Conservation (phyloP, 2,888 invertebrate species). For the Ormyrus labotus region DNA sequence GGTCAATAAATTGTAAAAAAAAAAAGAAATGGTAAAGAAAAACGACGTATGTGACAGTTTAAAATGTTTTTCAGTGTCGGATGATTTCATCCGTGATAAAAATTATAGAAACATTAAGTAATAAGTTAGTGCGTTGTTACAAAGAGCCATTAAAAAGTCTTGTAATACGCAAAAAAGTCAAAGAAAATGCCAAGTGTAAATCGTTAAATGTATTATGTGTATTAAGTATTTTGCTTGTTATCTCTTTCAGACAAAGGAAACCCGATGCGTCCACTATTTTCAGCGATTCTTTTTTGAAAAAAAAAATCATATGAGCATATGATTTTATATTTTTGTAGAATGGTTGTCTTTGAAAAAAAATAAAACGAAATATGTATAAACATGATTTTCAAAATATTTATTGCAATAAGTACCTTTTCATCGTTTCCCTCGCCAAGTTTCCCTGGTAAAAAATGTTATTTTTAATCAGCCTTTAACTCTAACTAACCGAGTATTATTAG, state of each 20-base stretch:
- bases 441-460: too few species aligned
- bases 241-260: background rate
- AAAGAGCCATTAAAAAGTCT: background rate
- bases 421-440: too few species aligned
- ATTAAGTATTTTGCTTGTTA: slow-evolving; percentile 6
- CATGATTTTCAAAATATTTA: too few species aligned
- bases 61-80: background rate
- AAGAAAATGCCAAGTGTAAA: slow-evolving; percentile 9
- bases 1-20: slow-evolving; percentile 3
- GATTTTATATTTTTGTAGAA: slow-evolving; percentile 55
- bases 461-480: too few species aligned
- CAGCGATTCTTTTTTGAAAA: slow-evolving; percentile 19
- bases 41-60: background rate
- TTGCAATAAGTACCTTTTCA: too few species aligned
- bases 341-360: slow-evolving; percentile 45
- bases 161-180: background rate
- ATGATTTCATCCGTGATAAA: background rate
- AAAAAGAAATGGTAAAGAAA: background rate
- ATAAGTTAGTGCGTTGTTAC: background rate
- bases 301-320: slow-evolving; percentile 36
- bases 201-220: background rate
- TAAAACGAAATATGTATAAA: background rate
- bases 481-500: too few species aligned
- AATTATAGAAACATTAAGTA: background rate
- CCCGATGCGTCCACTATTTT: slow-evolving; percentile 18